Percentiles rank a stretch among this genome's conserved stretches.
Evolutionary conservation across 92 coral and sea anemone species (phyloP).

Genomic region (Galaxea fascicularis): DNA sequence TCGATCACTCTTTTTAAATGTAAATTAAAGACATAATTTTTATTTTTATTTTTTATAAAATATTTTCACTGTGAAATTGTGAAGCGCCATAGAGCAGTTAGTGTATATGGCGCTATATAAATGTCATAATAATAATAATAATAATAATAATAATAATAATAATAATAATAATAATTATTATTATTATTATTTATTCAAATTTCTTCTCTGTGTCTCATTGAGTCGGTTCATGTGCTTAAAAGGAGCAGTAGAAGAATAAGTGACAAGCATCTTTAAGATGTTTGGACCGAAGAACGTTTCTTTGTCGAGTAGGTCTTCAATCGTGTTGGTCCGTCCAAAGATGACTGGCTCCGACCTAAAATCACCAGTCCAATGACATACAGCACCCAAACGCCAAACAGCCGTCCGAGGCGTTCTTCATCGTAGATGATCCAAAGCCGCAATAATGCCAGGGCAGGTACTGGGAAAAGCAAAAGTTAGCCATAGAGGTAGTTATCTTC

Average conservation of each 20-base stretch:
- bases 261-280: conserved; percentile 50
- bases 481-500: conserved; percentile 18
- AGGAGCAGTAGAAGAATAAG: conserved; percentile 57
- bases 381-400: conserved; percentile 23
- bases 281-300: conserved; percentile 58
- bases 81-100: too few relatives aligned
- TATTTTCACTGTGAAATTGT: too few relatives aligned
- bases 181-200: conserved; percentile 45
- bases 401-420: conserved; percentile 16
- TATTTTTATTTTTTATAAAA: too few relatives aligned
- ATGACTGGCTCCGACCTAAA: conserved; percentile 28
- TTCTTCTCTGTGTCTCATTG: conserved; percentile 20
- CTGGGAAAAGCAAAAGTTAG: neutral
- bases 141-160: too few relatives aligned
- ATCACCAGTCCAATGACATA: conserved; percentile 25
- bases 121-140: too few relatives aligned
- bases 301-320: conserved; percentile 25
- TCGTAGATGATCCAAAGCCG: conserved; percentile 31
- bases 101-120: too few relatives aligned
- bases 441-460: conserved; percentile 14
- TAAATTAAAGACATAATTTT: too few relatives aligned
- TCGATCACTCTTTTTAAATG: too few relatives aligned
- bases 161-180: too few relatives aligned
- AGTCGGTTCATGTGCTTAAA: conserved; percentile 32
- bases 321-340: conserved; percentile 2